Conservation (phyloP, 1,140 invertebrate species). For the Halotydeus destructor region DNA sequence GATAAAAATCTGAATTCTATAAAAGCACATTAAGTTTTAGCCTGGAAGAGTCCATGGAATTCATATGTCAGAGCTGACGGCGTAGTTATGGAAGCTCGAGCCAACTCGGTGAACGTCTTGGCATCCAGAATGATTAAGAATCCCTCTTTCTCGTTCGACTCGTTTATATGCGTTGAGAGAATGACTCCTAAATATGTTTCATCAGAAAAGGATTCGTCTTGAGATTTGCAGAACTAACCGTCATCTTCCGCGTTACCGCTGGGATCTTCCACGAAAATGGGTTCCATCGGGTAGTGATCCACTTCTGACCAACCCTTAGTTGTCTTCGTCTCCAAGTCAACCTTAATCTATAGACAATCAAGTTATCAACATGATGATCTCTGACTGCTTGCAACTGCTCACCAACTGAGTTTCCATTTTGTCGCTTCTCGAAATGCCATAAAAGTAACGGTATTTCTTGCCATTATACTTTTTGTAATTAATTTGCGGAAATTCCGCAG, state of each 20-base stretch:
- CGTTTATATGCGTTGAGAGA: background rate
- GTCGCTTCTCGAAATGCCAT: constrained; percentile 31
- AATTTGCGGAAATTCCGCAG: constrained; percentile 21
- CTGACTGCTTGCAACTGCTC: no score
- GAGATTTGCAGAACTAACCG: no score
- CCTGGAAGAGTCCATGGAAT: constrained; percentile 20
- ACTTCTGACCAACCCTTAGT: constrained; percentile 43
- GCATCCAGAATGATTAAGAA: constrained; percentile 5
- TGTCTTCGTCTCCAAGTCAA: constrained; percentile 27
- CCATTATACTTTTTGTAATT: constrained; percentile 22
- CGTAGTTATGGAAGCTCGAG: background rate
- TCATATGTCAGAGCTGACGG: constrained; percentile 16
- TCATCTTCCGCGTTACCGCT: constrained; percentile 22
- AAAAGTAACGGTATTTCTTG: constrained; percentile 24
- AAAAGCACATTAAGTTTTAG: no score
- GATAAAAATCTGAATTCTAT: no score
- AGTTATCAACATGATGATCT: no score
- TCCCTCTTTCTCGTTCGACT: background rate
- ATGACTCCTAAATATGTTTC: constrained; percentile 21
- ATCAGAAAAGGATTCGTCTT: no score
- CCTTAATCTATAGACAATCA: constrained; percentile 18
- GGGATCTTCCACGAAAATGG: constrained; percentile 21
- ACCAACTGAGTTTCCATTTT: constrained; percentile 23
- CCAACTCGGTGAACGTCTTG: constrained; percentile 4
- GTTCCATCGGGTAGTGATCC: constrained; percentile 46